Evolutionary conservation across 2,797 vertebrate genomes (phyloP), one percentile per base, ranked within the genome.

Genomic region (Pachyuromys duprasi): DNA sequence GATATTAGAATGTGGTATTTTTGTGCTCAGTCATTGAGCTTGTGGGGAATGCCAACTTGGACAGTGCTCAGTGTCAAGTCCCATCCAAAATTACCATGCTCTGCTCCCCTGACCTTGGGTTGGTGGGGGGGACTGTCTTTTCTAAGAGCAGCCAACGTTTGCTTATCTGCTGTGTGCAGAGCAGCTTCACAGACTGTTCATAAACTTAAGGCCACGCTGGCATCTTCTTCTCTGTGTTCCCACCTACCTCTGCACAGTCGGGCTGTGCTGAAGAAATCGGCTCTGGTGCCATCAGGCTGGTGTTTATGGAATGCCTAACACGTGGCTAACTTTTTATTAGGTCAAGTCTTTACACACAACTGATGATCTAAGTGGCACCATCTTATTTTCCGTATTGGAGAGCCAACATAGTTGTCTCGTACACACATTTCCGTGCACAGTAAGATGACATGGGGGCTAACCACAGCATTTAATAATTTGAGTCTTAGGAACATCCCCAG

Each of bases 1-100:
- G 93, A 63, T 81, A 55, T 76, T 89, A 91, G 79, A 94, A 93
- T 90, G 88, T 94, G 96, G 78, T 95, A 76, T 74, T 96, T 90
- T 92, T 95, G 93, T 70, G 75, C 74, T 92, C 83, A 53, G 81
- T 49, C 80, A 92, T 49, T n/a, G 83, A 78, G 87, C 69, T 91
- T 83, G 65, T 87, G 57, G 80, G 90, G 79, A 57, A 95, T 90
- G 69, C 36, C 81, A 82, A 57, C n/a, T 42, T 62, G 8, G 70
- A 88, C 49, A 86, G 49, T 4, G 36, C 84, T 76, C 76, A 13
- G 57, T 72, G 91, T 96, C 62, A 95, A 69, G 74, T 90, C 89
- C 28, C 79, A 80, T 33, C 49, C 92, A 93, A 57, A 96, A 95
- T 96, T 86, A 90, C 17, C 6, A 9, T 87, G 42, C 67, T 81